Percentiles rank a stretch among this genome's conserved stretches.
These are phyloP conservation scores for Eublepharis macularius DNA, from an alignment of 2,113 vertebrate species.

Conservation along the genomic window DNA sequence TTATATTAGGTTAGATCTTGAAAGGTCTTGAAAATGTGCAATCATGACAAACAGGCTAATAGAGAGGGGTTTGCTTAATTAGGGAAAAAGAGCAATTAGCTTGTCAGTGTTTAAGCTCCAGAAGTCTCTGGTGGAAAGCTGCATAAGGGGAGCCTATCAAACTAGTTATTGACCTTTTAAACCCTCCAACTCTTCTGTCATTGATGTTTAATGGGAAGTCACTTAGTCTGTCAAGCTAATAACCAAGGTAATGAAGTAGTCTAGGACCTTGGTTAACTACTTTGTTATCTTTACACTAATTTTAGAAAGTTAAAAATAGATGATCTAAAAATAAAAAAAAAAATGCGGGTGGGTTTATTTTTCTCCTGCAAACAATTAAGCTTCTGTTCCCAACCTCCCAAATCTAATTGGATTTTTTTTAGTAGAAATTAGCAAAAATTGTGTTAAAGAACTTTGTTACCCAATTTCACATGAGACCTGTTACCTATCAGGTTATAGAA, in stretches of 20 bases:
- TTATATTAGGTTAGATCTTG: conserved; percentile 66
- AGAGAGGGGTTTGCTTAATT: conserved; percentile 75
- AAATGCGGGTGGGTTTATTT: conserved; percentile 68
- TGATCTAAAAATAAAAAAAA: conserved; percentile 77
- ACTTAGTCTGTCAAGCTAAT: conserved; percentile 85
- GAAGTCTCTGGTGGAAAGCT: conserved; percentile 72
- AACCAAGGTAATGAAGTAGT: conserved; percentile 84
- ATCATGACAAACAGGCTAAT: conserved; percentile 71
- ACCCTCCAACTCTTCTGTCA: conserved; percentile 84
- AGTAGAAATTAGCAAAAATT: conserved; percentile 44
- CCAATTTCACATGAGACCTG: neutral
- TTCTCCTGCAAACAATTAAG: conserved; percentile 55
- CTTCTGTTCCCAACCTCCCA: conserved; percentile 53
- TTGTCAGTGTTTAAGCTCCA: conserved; percentile 89
- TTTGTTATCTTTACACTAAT: conserved; percentile 82
- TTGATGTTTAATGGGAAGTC: conserved; percentile 88
- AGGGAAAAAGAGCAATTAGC: conserved; percentile 86
- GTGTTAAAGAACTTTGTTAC: conserved; percentile 34
- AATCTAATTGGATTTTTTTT: conserved; percentile 55
- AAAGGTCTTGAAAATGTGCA: conserved; percentile 65
- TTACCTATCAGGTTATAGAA: conserved; percentile 9
- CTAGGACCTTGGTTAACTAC: conserved; percentile 86
- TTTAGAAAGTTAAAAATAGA: conserved; percentile 96
- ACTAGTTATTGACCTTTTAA: conserved; percentile 90
- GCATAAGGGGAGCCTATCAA: conserved; percentile 85